Evolutionary conservation across 2,113 vertebrate genomes (phyloP), one percentile per base, ranked within the genome.

Genomic region (Cheilinus undulatus): DNA sequence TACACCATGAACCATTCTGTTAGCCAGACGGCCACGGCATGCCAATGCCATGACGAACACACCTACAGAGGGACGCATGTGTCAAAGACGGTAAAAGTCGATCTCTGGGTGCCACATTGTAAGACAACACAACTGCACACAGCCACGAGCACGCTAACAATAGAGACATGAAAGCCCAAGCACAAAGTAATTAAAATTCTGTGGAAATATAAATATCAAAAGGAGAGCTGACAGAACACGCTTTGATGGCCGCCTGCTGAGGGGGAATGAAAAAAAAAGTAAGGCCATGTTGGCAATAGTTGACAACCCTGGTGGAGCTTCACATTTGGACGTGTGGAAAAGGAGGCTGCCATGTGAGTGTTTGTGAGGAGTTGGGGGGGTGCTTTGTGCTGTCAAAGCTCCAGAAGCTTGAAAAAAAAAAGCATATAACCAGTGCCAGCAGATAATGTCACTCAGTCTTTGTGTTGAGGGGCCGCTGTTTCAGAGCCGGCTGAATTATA

Each of bases 181-280:
- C 73, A 60, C 63, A 72, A 48, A 48, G 73, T 88, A 88, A 93
- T 93, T 91, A 91, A 85, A 86, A 92, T 90, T 86, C 82, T 42
- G 74, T 50, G 59, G 79, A 81, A 89, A 92, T 86, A 86, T 84
- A 88, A 85, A 91, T 89, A 92, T 91, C 87, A 88, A 91, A 90
- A 86, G 81, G 67, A 40, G 70, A 85, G 85, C 88, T 90, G 89
- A 88, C 88, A 86, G 70, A 88, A 40, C 57, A 56, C 68, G 77
- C 82, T 76, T 20, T 65, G 76, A 77, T 42, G 79, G 62, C 70
- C 79, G 77, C 73, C 64, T 85, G 63, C 85, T 62, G 74, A 63
- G 42, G 58, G 17, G 27, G 56, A 15, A 7, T 7, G 20, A 38
- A 28, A 27, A 62, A 54, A 65, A 74, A 82, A 63, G 51, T 22